Conservation (phyloP, 92 coral and sea anemone species). For the Parazoanthus swiftii region DNA sequence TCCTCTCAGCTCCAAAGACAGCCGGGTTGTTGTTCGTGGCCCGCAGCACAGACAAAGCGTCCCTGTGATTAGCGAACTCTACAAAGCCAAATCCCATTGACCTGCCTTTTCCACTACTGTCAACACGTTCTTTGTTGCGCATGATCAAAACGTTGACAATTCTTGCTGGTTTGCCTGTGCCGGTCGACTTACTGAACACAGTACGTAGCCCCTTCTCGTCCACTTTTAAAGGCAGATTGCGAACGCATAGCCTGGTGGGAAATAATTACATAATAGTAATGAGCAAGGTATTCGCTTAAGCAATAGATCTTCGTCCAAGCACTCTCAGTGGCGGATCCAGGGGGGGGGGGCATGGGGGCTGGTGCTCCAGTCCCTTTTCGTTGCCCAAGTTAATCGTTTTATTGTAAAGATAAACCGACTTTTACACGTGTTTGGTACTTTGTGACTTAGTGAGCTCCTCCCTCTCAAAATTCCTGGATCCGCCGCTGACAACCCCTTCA, state of each 20-base stretch:
- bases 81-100: constrained; percentile 91
- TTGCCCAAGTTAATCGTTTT: too few relatives aligned
- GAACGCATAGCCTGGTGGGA: constrained; percentile 76
- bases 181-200: constrained; percentile 65
- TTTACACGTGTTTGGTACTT: too few relatives aligned
- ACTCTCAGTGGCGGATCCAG: too few relatives aligned
- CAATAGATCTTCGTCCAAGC: too few relatives aligned
- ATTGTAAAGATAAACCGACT: too few relatives aligned
- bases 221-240: constrained; percentile 81
- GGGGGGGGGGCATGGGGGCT: too few relatives aligned
- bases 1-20: constrained; percentile 83
- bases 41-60: constrained; percentile 82
- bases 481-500: too few relatives aligned
- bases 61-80: constrained; percentile 81
- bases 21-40: constrained; percentile 90
- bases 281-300: too few relatives aligned
- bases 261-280: neutral
- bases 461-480: too few relatives aligned
- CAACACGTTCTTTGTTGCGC: constrained; percentile 86
- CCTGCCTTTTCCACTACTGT: constrained; percentile 80
- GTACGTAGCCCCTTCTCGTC: constrained; percentile 67
- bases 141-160: constrained; percentile 71
- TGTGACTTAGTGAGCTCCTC: too few relatives aligned
- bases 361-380: too few relatives aligned
- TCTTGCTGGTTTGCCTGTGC: constrained; percentile 44